These are phyloP conservation scores for Gila orcuttii DNA, from an alignment of 2,113 vertebrate genomes.

Conservation along the genomic window DNA sequence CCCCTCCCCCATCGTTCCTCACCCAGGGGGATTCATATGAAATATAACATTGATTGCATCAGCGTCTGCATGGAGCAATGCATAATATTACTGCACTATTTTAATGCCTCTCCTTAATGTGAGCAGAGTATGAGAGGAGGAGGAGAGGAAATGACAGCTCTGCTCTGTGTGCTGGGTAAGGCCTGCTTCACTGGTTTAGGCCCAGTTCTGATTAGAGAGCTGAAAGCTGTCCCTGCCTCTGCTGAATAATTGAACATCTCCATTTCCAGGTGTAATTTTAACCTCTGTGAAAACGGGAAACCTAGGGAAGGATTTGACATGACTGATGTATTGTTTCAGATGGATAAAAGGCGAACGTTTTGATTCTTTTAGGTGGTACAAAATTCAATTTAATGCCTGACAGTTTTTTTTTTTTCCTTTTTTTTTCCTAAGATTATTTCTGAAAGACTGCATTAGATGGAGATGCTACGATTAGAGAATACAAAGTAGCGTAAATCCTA, in stretches of 20 bases:
- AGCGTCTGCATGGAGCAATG: conserved; percentile 63
- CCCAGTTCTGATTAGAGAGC: conserved; percentile 63
- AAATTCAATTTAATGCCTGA: conserved; percentile 17
- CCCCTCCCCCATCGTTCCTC: conserved; percentile 43
- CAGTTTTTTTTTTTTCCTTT: not conserved
- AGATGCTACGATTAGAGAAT: conserved; percentile 2
- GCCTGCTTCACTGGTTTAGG: conserved; percentile 26
- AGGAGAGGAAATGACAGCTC: conserved; percentile 30
- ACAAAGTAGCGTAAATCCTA: conserved; percentile 9
- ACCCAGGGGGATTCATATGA: conserved; percentile 60
- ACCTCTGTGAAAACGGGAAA: conserved; percentile 51
- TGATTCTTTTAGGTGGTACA: conserved; percentile 23
- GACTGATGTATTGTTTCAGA: conserved; percentile 12
- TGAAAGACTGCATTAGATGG: conserved; percentile 4
- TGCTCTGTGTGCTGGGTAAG: conserved; percentile 20
- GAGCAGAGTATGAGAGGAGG: conserved; percentile 4
- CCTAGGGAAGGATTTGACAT: conserved; percentile 42
- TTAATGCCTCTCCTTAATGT: conserved; percentile 33
- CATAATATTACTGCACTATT: conserved; percentile 68
- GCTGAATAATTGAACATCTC: conserved; percentile 65
- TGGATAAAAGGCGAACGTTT: not conserved
- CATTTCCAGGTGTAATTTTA: conserved; percentile 61
- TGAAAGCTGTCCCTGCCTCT: conserved; percentile 50
- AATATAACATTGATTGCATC: conserved; percentile 71
- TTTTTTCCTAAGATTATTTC: conserved; percentile 14